These are phyloP conservation scores for Dynastes tityus DNA, from an alignment of 2,888 invertebrate genomes.

Conservation along the genomic window DNA sequence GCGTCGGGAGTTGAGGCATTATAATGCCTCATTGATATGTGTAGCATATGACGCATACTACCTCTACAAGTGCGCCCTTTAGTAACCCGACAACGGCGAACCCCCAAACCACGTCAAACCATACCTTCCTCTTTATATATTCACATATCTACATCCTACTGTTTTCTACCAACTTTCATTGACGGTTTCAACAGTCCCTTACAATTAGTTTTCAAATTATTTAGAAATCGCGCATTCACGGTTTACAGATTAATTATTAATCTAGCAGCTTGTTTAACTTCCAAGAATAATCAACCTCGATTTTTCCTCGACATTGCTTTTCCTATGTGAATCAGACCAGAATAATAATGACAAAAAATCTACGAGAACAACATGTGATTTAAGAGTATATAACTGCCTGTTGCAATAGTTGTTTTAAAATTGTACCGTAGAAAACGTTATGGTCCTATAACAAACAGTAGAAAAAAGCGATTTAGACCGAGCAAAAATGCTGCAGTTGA, in stretches of 20 bases:
- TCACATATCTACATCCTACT: constrained; percentile 36
- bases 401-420: constrained; percentile 47
- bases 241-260: no score
- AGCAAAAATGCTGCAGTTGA: constrained; percentile 48
- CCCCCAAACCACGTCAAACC: constrained; percentile 18
- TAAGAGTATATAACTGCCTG: constrained; percentile 47
- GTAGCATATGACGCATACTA: constrained; percentile 58
- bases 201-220: background rate
- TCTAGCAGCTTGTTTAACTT: no score
- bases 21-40: constrained; percentile 61
- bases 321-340: background rate
- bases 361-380: constrained; percentile 41
- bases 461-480: constrained; percentile 42
- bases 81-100: constrained; percentile 45
- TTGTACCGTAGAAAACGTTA: constrained; percentile 9
- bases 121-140: constrained; percentile 37
- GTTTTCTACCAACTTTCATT: constrained; percentile 42
- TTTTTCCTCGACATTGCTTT: no score
- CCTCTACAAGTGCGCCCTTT: constrained; percentile 49
- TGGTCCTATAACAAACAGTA: constrained; percentile 26
- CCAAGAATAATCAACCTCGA: no score
- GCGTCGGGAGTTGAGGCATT: constrained; percentile 54
- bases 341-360: constrained; percentile 12
- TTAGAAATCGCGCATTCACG: background rate
- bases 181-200: constrained; percentile 5